These are phyloP conservation scores for Spongilla lacustris DNA, from an alignment of 37 sponge, comb jelly and placozoan species.

Conservation along the genomic window DNA sequence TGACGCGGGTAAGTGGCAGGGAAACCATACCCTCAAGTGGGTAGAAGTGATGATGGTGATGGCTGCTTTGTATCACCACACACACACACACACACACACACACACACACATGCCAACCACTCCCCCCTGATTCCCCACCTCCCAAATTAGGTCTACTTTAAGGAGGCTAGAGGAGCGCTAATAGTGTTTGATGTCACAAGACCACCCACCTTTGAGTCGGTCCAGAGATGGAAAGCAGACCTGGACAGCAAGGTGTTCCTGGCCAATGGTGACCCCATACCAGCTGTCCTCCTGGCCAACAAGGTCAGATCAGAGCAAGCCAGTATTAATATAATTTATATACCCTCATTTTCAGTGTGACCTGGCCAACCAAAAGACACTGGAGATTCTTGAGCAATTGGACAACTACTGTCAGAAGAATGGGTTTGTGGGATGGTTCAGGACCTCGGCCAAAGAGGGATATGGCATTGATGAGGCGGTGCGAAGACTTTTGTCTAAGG, in stretches of 20 bases:
- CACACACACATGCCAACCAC: no score
- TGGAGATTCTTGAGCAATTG: slow-evolving; percentile 73
- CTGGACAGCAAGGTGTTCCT: slow-evolving; percentile 91
- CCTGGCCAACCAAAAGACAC: slow-evolving; percentile 85
- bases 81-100: no score
- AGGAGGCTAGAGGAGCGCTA: slow-evolving; percentile 97
- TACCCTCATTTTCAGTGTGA: slow-evolving; percentile 75
- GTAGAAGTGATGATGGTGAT: neutral
- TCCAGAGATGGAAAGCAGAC: slow-evolving; percentile 97
- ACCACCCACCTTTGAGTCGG: slow-evolving; percentile 95
- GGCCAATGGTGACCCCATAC: slow-evolving; percentile 85
- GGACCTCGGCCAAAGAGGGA: slow-evolving; percentile 98
- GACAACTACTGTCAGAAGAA: slow-evolving; percentile 94
- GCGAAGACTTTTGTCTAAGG: slow-evolving; percentile 85
- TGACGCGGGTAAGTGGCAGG: slow-evolving; percentile 88
- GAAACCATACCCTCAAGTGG: neutral
- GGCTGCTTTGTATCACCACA: no score
- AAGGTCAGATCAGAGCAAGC: slow-evolving; percentile 63
- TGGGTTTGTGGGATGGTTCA: slow-evolving; percentile 91
- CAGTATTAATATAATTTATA: neutral
- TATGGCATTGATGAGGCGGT: slow-evolving; percentile 96
- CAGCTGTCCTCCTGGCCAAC: slow-evolving; percentile 93
- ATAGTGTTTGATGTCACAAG: slow-evolving; percentile 96
- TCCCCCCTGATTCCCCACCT: no score
- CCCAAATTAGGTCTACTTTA: slow-evolving; percentile 87